Percentiles rank a stretch among this genome's conserved stretches.
Evolutionary conservation across 2,888 invertebrate genomes (phyloP).

Genomic region (Synanthedon formicaeformis): DNA sequence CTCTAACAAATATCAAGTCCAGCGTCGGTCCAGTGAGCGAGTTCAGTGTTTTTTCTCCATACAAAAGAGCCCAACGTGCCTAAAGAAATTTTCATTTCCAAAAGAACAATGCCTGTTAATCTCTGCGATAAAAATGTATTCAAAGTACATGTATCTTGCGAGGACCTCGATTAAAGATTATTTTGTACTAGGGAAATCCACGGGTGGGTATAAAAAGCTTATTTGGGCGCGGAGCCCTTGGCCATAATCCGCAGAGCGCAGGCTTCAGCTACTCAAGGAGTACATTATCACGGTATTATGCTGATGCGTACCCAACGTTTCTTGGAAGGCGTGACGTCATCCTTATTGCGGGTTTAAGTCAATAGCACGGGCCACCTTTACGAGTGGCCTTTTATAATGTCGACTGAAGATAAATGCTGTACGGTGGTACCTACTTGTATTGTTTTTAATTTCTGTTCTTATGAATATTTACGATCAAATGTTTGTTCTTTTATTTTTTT

Average conservation of each 20-base stretch:
- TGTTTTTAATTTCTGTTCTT: too few relatives aligned
- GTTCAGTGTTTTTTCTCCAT: too few relatives aligned
- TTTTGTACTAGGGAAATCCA: constrained; percentile 29
- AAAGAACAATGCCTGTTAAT: background rate
- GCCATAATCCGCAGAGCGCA: constrained; percentile 57
- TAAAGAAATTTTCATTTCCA: too few relatives aligned
- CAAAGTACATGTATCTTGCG: background rate
- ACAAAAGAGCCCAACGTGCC: too few relatives aligned
- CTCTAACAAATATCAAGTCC: too few relatives aligned
- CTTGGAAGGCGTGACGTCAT: constrained; percentile 32
- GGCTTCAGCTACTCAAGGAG: constrained; percentile 49
- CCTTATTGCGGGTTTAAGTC: constrained; percentile 26
- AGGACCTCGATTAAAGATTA: constrained; percentile 21
- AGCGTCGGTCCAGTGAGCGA: too few relatives aligned
- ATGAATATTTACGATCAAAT: too few relatives aligned
- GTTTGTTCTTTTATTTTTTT: too few relatives aligned
- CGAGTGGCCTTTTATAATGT: background rate
- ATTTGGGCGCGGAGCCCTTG: constrained; percentile 39
- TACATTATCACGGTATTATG: constrained; percentile 63
- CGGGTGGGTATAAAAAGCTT: constrained; percentile 40
- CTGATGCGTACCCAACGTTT: constrained; percentile 48
- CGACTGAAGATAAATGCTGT: too few relatives aligned
- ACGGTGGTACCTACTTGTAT: too few relatives aligned
- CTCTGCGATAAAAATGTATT: background rate
- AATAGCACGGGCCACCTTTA: background rate